These are phyloP conservation scores for Poeciliopsis retropinna DNA, from an alignment of 2,113 vertebrate species.

Conservation along the genomic window DNA sequence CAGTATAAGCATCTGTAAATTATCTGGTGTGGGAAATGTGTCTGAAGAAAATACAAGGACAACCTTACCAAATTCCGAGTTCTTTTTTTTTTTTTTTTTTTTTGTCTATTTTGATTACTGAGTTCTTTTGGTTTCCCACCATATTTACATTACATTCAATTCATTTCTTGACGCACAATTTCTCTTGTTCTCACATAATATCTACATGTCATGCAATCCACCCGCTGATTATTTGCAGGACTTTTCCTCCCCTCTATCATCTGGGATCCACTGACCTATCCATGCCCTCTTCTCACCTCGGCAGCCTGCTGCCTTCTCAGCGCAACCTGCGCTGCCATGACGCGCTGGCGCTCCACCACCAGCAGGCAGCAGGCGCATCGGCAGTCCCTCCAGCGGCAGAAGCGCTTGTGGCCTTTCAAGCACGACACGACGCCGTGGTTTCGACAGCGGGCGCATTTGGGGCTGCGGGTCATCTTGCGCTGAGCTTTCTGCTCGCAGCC, in stretches of 20 bases:
- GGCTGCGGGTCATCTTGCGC: constrained; percentile 79
- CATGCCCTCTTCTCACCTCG: constrained; percentile 71
- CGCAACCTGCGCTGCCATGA: constrained; percentile 86
- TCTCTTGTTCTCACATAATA: neutral
- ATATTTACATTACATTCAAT: neutral
- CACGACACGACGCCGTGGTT: constrained; percentile 86
- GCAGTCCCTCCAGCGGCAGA: constrained; percentile 85
- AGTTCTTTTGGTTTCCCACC: neutral
- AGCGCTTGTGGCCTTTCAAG: constrained; percentile 84
- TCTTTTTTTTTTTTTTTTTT: too few species aligned
- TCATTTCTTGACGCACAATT: neutral
- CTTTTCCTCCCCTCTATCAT: neutral
- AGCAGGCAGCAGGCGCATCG: constrained; percentile 82
- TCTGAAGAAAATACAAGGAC: neutral
- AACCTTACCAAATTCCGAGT: too few species aligned
- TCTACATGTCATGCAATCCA: neutral
- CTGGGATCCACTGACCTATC: constrained; percentile 41
- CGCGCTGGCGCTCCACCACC: constrained; percentile 83
- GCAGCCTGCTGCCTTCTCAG: constrained; percentile 82
- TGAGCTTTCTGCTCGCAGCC: constrained; percentile 49
- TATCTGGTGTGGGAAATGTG: too few species aligned
- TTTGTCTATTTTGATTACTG: too few species aligned
- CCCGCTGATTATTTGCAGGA: too few species aligned
- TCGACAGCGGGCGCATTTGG: constrained; percentile 84
- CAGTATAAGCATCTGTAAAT: too few species aligned